Evolutionary conservation across 2,797 vertebrate species (phyloP).

Genomic region (Smutsia gigantea): DNA sequence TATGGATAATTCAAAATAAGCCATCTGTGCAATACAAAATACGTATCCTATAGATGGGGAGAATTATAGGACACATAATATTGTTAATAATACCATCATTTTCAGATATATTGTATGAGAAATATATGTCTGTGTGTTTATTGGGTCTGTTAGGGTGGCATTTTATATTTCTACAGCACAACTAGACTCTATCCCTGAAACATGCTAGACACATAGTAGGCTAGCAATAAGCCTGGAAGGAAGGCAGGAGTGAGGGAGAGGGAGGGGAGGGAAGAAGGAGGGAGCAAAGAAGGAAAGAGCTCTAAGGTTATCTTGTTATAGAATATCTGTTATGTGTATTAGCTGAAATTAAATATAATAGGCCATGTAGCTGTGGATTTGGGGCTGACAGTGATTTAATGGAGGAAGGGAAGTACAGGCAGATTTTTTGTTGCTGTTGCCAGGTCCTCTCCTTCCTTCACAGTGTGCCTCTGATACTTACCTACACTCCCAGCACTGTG

Average conservation of each 20-base stretch:
- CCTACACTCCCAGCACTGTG: neutral
- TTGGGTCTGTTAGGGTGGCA: neutral
- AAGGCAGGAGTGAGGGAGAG: neutral
- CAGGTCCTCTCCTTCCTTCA: neutral
- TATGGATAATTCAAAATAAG: constrained; percentile 78
- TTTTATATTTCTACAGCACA: neutral
- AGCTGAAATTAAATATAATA: neutral
- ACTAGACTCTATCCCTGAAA: neutral
- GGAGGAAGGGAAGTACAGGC: neutral
- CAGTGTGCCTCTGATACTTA: neutral
- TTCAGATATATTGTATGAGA: constrained; percentile 62
- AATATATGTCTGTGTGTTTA: neutral
- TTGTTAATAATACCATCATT: constrained; percentile 67
- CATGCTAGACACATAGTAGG: neutral
- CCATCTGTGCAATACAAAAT: constrained; percentile 77
- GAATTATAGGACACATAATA: constrained; percentile 65
- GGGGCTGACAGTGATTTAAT: neutral
- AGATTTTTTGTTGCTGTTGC: neutral
- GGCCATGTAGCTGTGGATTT: neutral
- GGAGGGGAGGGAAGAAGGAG: neutral
- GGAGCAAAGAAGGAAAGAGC: neutral
- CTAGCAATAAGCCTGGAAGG: neutral
- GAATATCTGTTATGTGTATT: neutral
- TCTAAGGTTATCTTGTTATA: neutral
- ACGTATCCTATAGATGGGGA: constrained; percentile 69